A percentile compares a stretch with the other conserved stretches of the same genome.
These are phyloP conservation scores for Homarus gammarus DNA, from an alignment of 2,888 invertebrate species.

Conservation along the genomic window DNA sequence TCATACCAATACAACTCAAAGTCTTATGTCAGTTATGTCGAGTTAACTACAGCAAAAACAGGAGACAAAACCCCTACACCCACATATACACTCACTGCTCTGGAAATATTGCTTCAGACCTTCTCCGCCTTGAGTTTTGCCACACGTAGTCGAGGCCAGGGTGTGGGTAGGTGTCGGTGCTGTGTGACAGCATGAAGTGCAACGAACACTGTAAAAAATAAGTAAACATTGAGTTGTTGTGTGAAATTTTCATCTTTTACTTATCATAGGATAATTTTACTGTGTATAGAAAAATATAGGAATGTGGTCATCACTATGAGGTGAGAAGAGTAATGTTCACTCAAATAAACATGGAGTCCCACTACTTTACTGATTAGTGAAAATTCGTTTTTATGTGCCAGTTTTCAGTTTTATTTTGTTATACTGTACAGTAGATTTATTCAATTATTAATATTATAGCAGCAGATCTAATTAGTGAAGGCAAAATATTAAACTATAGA, in stretches of 20 bases:
- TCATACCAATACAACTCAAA: too few relatives aligned
- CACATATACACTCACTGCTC: slow-evolving; percentile 17
- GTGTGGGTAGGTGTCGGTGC: slow-evolving; percentile 70
- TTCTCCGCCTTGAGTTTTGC: slow-evolving; percentile 22
- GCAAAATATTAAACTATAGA: too few relatives aligned
- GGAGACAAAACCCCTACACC: not conserved
- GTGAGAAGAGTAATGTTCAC: too few relatives aligned
- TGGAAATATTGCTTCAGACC: not conserved
- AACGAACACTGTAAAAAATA: slow-evolving; percentile 65
- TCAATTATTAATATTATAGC: too few relatives aligned
- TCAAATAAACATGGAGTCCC: too few relatives aligned
- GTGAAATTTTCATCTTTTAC: not conserved
- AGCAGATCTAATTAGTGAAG: too few relatives aligned
- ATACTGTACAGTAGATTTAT: too few relatives aligned
- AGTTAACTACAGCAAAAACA: not conserved
- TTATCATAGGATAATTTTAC: not conserved
- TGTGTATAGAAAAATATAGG: not conserved
- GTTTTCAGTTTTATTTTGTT: too few relatives aligned
- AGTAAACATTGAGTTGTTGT: not conserved
- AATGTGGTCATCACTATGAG: too few relatives aligned
- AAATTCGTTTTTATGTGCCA: too few relatives aligned
- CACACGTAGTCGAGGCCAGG: slow-evolving; percentile 48
- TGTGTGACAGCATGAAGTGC: slow-evolving; percentile 72
- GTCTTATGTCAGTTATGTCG: too few relatives aligned
- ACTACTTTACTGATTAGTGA: too few relatives aligned